phyloP scores from a whole-genome alignment of 2,113 vertebrate genomes.

The Odobenus rosmarus region DNA sequence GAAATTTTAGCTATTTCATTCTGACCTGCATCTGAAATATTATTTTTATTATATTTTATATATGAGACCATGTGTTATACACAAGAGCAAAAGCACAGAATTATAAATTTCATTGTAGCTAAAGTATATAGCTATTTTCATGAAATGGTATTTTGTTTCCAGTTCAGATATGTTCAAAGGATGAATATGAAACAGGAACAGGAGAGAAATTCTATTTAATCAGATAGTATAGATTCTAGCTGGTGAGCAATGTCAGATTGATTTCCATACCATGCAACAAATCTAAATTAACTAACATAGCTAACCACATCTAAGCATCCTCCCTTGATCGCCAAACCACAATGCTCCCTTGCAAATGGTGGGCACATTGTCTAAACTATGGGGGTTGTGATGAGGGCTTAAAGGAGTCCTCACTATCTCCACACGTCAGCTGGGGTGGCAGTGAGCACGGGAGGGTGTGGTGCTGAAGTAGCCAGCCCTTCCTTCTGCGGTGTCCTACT shows the following conservation, averaged over 20 bases:
- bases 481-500: not conserved
- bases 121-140: not conserved
- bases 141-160: not conserved
- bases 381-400: not conserved
- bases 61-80: not conserved
- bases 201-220: not conserved
- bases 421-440: no score
- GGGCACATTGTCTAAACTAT: not conserved
- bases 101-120: not conserved
- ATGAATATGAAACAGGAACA: not conserved
- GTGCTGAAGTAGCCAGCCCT: accelerated
- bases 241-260: not conserved
- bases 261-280: not conserved
- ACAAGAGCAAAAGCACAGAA: not conserved
- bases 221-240: not conserved
- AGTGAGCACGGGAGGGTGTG: not conserved
- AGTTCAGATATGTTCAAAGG: not conserved
- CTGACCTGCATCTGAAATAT: not conserved
- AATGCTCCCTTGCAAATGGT: not conserved
- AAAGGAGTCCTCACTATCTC: no score
- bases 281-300: not conserved
- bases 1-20: not conserved
- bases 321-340: not conserved
- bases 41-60: not conserved
- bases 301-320: not conserved